Percentiles rank a stretch among this genome's conserved stretches.
phyloP scores from a whole-genome alignment of 2,888 invertebrate species.

The Cheilosia vernalis region DNA sequence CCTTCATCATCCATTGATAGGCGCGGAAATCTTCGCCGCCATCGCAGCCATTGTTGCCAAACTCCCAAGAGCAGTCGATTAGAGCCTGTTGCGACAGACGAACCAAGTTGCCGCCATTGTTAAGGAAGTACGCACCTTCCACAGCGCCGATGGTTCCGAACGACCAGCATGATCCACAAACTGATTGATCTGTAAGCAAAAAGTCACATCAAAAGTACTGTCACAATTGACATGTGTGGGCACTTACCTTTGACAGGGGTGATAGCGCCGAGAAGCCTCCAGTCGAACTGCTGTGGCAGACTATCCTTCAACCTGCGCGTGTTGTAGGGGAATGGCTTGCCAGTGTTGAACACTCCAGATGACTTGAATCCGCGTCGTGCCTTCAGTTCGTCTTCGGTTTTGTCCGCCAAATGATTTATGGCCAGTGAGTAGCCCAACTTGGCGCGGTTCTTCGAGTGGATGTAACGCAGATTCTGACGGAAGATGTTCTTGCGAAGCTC shows the following conservation, averaged over 20 bases:
- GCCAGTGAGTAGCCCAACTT: constrained; percentile 89
- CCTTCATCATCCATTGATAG: constrained; percentile 96
- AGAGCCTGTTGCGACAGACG: constrained; percentile 96
- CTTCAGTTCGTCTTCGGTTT: constrained; percentile 89
- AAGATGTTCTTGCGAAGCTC: constrained; percentile 90
- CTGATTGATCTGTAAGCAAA: constrained; percentile 91
- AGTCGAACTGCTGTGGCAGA: constrained; percentile 92
- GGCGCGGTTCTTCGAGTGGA: constrained; percentile 92
- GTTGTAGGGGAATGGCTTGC: constrained; percentile 91
- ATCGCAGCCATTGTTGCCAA: constrained; percentile 98
- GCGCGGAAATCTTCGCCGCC: constrained; percentile 98
- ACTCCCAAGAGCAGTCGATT: constrained; percentile 98
- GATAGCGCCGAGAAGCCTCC: constrained; percentile 96
- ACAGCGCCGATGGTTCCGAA: constrained; percentile 97
- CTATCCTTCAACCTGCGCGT: constrained; percentile 84
- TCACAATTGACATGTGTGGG: no score
- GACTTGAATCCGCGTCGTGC: constrained; percentile 88
- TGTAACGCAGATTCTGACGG: constrained; percentile 92
- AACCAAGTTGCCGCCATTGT: constrained; percentile 91
- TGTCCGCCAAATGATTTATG: constrained; percentile 95
- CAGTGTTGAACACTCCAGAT: constrained; percentile 88
- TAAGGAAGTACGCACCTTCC: constrained; percentile 95
- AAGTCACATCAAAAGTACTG: not conserved
- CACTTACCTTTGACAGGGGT: constrained; percentile 93
- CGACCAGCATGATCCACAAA: constrained; percentile 98